These are phyloP conservation scores for Syndactyla subalaris DNA, from an alignment of 2,797 vertebrate genomes.

Conservation along the genomic window DNA sequence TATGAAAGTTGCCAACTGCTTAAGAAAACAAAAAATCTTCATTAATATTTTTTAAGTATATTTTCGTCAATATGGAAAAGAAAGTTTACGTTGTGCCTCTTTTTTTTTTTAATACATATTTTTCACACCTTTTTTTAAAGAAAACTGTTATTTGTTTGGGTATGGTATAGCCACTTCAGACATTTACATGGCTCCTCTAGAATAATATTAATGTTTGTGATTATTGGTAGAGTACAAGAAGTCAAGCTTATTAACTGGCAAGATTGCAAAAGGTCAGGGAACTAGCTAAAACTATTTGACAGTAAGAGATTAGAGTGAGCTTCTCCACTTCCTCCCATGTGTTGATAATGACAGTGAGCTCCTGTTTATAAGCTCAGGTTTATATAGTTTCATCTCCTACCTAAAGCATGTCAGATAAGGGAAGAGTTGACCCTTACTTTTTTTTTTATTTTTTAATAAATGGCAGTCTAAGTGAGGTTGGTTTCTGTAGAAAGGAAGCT, in stretches of 20 bases:
- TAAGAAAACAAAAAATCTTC: fast-evolving
- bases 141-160: background rate
- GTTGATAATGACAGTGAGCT: background rate
- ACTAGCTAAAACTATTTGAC: background rate
- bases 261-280: background rate
- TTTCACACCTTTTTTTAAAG: background rate
- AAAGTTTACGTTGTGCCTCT: fast-evolving
- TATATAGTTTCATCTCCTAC: background rate
- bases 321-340: background rate
- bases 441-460: background rate
- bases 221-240: background rate
- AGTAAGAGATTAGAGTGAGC: background rate
- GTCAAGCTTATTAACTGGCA: background rate
- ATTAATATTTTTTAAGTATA: background rate
- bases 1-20: background rate
- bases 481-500: background rate
- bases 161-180: background rate
- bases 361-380: background rate
- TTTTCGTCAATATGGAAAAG: background rate
- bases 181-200: background rate
- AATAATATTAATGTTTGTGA: background rate
- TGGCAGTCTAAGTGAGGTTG: background rate
- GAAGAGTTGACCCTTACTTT: background rate
- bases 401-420: background rate
- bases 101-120: background rate